Base-by-base conservation (phyloP, 2,113 vertebrate species). In the Rhinichthys klamathensis region DNA sequence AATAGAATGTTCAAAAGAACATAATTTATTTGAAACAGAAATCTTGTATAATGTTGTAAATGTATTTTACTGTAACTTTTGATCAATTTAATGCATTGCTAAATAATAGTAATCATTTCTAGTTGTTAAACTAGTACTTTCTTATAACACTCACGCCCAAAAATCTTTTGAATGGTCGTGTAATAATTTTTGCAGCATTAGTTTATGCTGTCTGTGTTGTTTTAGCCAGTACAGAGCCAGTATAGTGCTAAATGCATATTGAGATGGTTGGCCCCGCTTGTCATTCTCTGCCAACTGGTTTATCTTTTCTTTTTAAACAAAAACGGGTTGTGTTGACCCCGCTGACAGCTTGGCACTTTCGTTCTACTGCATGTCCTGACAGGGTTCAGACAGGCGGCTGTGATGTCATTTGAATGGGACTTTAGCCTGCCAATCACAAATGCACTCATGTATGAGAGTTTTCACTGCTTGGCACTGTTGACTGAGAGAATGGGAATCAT, bases 371-470 rank as follows among this genome's bases (percentile, higher is more conserved):
- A 84, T 25, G 51, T 49, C 12, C 49, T 73, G 82, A 73, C 78
- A 56, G 72, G 54, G 69, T 80, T 82, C 81, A 75, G 75, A 58
- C 46, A 16, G 46, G 41, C 10, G 10, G 25, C 58, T 21, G 41
- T 76, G 72, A 67, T 63, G 73, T 72, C 80, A 83, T 74, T 41
- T 60, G 38, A 81, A 11, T 41, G 56, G 15, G 1, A 15, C 32
- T 25, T 6, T 61, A 56, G 49, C 60, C 85, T 86, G 85, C 56
- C 81, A 11, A 32, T 78, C 69, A 84, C 44, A 60, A 23, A 41
- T 60, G 54, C 70, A 63, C 15, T 80, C 74, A 4, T 38, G 78
- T 30, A 44, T 82, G 70, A 82, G 46, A 78, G 61, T 51, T 56
- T 27, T 63, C n/a, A 27, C 18, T 18, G 60, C 15, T 23, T 21